A percentile compares a stretch with the other conserved stretches of the same genome.
Evolutionary conservation across 2,113 vertebrate genomes (phyloP).

Genomic region (Talpa occidentalis): DNA sequence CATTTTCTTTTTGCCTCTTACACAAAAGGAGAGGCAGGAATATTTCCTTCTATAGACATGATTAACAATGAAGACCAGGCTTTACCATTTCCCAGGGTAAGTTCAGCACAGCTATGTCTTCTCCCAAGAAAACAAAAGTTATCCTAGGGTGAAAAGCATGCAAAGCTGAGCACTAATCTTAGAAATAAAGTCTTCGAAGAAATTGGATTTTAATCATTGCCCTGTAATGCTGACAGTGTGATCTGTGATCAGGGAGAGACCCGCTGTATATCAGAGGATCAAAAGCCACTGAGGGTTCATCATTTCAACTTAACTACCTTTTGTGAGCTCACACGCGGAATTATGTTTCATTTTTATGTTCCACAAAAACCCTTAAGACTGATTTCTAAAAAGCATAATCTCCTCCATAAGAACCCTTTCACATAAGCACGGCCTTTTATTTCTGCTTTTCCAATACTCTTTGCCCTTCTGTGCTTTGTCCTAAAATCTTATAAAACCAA

Average conservation of each 20-base stretch:
- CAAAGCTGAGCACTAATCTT: not conserved
- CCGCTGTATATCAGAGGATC: accelerated
- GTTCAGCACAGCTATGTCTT: not conserved
- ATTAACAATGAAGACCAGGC: not conserved
- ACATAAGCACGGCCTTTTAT: conserved; percentile 27
- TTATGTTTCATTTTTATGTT: conserved; percentile 36
- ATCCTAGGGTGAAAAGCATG: not conserved
- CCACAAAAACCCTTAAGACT: conserved; percentile 44
- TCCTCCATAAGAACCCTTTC: not conserved
- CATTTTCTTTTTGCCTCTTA: not conserved
- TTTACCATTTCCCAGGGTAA: conserved; percentile 41
- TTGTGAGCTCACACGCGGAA: not conserved
- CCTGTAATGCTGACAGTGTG: not conserved
- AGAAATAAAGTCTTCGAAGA: not conserved
- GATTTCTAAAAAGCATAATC: conserved; percentile 18
- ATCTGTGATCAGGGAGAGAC: not conserved
- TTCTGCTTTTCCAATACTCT: conserved; percentile 22
- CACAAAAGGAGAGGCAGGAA: conserved; percentile 40
- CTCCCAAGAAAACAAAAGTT: conserved; percentile 27
- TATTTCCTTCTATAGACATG: conserved; percentile 58
- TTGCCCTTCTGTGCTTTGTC: conserved; percentile 40
- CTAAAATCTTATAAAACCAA: conserved; percentile 66
- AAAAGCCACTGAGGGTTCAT: not conserved
- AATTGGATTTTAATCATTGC: not conserved
- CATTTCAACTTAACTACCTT: not conserved